A percentile compares a stretch with the other conserved stretches of the same genome.
These are phyloP conservation scores for Cyrtonyx montezumae DNA, from an alignment of 2,113 vertebrate species.

Conservation along the genomic window DNA sequence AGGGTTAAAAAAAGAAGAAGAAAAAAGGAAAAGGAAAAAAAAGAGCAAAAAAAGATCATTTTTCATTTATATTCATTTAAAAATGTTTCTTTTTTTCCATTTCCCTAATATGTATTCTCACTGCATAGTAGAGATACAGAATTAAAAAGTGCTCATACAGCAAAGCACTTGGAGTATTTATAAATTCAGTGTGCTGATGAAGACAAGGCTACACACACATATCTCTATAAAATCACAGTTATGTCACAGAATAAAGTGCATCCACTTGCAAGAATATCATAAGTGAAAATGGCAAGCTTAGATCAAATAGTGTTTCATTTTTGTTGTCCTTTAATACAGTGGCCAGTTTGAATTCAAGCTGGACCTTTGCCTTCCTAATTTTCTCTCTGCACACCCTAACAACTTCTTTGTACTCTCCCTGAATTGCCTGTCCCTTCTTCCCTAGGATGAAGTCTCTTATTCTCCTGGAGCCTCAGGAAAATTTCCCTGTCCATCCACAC, in stretches of 20 bases:
- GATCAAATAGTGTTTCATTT: neutral
- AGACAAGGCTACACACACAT: neutral
- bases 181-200: neutral
- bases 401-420: too few relatives aligned
- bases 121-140: neutral
- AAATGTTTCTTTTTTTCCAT: neutral
- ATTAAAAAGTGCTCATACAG: neutral
- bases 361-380: too few relatives aligned
- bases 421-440: too few relatives aligned
- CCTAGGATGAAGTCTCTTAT: too few relatives aligned
- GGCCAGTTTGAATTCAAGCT: too few relatives aligned
- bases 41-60: neutral
- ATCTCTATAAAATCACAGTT: neutral
- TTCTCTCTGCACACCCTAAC: too few relatives aligned
- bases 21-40: too few relatives aligned
- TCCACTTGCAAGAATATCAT: neutral
- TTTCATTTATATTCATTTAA: neutral
- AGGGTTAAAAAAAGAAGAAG: neutral
- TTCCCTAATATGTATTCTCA: neutral
- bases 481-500: too few relatives aligned
- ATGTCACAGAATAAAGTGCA: neutral
- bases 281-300: neutral
- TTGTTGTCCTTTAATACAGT: too few relatives aligned
- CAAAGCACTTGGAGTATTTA: neutral
- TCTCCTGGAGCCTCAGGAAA: too few relatives aligned